Evolutionary conservation across 2,797 vertebrate genomes (phyloP).

Genomic region (Micromesistius poutassou): DNA sequence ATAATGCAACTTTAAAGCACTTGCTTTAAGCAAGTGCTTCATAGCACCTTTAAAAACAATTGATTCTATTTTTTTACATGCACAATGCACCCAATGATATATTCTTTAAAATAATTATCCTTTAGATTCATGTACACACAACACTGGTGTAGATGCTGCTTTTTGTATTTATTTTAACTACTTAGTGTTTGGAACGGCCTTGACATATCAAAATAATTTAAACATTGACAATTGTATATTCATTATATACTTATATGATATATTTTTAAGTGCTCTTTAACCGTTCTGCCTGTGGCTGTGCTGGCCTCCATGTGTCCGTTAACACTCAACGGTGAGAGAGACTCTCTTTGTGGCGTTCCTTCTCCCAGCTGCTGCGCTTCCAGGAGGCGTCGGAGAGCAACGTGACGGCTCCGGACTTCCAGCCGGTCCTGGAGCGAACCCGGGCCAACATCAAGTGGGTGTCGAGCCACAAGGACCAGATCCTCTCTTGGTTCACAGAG

Average conservation of each 20-base stretch:
- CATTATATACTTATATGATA: background rate
- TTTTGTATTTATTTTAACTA: background rate
- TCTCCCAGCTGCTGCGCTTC: constrained; percentile 76
- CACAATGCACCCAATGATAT: background rate
- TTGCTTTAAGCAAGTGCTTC: too few relatives aligned
- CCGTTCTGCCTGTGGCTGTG: too few relatives aligned
- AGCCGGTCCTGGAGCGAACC: constrained; percentile 83
- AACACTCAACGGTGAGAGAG: background rate
- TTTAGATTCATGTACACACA: too few relatives aligned
- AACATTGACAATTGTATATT: background rate
- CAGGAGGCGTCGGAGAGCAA: constrained; percentile 44
- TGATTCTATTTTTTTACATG: background rate
- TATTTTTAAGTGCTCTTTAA: too few relatives aligned
- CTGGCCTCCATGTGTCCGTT: background rate
- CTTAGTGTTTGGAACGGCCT: too few relatives aligned
- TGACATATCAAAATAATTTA: too few relatives aligned
- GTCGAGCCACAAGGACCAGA: constrained; percentile 3
- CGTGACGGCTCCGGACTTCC: constrained; percentile 50
- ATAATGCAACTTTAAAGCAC: background rate
- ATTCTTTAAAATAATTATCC: too few relatives aligned
- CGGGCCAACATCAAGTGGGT: constrained; percentile 88
- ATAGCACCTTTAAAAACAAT: background rate
- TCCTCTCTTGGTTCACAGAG: background rate
- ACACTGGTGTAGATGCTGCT: background rate
- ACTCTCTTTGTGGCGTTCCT: constrained; percentile 17